Percentiles rank a stretch among this genome's conserved stretches.
Evolutionary conservation across 2,797 vertebrate genomes (phyloP).

Genomic region (Enteromius thamalakanensis): DNA sequence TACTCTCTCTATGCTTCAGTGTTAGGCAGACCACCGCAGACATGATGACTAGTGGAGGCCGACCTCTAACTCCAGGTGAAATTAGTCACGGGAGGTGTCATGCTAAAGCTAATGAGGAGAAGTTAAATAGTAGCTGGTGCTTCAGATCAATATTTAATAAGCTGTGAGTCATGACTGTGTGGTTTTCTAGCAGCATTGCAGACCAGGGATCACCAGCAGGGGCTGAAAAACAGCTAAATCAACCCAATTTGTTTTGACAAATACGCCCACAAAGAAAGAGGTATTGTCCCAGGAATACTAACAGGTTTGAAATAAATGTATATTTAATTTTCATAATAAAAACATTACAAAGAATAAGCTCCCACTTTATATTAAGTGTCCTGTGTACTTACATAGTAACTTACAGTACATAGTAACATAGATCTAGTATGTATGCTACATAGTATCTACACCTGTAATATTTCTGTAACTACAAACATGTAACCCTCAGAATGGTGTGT

Average conservation of each 20-base stretch:
- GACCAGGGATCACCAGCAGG: background rate
- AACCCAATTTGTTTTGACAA: slow-evolving; percentile 27
- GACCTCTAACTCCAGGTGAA: slow-evolving; percentile 28
- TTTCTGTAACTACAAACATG: too few relatives aligned
- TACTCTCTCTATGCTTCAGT: slow-evolving; percentile 5
- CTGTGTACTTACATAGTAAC: too few relatives aligned
- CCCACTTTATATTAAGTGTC: too few relatives aligned
- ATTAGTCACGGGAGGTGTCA: slow-evolving; percentile 5
- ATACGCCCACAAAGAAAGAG: background rate
- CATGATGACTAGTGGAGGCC: slow-evolving; percentile 14
- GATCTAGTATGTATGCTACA: too few relatives aligned
- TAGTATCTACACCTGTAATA: too few relatives aligned
- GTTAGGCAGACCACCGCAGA: slow-evolving; percentile 5
- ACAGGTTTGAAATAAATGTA: background rate
- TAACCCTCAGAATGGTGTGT: too few relatives aligned
- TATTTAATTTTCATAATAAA: background rate
- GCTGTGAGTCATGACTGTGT: slow-evolving; percentile 74
- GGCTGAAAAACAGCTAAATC: slow-evolving; percentile 19
- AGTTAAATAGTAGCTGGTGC: slow-evolving; percentile 75
- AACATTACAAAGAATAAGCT: background rate
- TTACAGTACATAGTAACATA: too few relatives aligned
- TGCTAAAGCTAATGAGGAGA: slow-evolving; percentile 77
- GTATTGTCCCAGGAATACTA: background rate
- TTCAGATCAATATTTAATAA: slow-evolving; percentile 82
- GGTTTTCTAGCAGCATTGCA: slow-evolving; percentile 21